phyloP scores from a whole-genome alignment of 2,797 vertebrate genomes.

The Bryconaethiops microstoma region DNA sequence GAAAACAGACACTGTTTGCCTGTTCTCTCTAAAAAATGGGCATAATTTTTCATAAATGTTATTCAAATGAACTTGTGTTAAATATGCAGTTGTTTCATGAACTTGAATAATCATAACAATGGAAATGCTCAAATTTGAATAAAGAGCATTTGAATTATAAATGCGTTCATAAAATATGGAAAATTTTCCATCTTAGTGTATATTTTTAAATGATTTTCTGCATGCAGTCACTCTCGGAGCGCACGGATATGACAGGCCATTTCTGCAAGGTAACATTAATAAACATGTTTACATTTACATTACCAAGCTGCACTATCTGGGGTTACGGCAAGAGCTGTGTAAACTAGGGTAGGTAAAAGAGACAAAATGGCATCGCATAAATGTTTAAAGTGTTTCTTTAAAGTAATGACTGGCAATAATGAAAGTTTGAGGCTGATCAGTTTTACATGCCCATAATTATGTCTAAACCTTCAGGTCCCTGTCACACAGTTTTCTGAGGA shows the following conservation, averaged over 20 bases:
- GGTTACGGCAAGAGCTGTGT: constrained; percentile 78
- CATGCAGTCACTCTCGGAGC: constrained; percentile 82
- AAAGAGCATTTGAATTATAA: constrained; percentile 88
- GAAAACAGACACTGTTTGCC: constrained; percentile 87
- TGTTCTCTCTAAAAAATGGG: constrained; percentile 81
- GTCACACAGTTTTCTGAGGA: neutral
- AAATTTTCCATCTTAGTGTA: constrained; percentile 85
- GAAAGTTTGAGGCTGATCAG: constrained; percentile 1
- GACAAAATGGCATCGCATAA: neutral
- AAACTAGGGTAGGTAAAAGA: constrained; percentile 46
- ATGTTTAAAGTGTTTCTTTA: constrained; percentile 13
- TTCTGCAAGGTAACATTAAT: constrained; percentile 91
- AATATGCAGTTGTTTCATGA: constrained; percentile 83
- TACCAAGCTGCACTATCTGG: constrained; percentile 79
- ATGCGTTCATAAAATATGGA: constrained; percentile 93
- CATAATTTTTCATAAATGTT: constrained; percentile 91
- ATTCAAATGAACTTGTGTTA: constrained; percentile 90
- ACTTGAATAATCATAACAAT: constrained; percentile 81
- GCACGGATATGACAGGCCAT: constrained; percentile 78
- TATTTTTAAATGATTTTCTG: constrained; percentile 82
- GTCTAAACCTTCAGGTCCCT: constrained; percentile 4
- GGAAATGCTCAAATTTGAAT: constrained; percentile 86
- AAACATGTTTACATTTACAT: constrained; percentile 82
- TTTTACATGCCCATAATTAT: neutral
- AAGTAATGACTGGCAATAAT: neutral